phyloP scores from a whole-genome alignment of 2,888 invertebrate genomes.

The Creontiades dilutus region DNA sequence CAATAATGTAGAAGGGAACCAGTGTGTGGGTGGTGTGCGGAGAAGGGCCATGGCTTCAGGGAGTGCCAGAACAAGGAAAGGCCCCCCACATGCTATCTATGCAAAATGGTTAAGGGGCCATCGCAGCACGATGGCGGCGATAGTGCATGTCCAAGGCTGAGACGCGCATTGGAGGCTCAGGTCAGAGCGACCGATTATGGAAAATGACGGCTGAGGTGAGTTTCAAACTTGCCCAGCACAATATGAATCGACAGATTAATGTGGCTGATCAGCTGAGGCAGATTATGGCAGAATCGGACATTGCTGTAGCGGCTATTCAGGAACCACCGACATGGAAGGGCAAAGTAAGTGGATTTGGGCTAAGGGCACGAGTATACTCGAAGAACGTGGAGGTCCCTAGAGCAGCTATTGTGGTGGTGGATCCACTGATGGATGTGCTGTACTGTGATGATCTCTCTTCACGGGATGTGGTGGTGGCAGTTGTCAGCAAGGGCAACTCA shows the following conservation, averaged over 20 bases:
- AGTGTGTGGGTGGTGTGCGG: constrained; percentile 33
- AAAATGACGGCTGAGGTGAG: background rate
- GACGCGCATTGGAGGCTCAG: background rate
- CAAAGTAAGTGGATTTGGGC: background rate
- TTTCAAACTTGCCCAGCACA: background rate
- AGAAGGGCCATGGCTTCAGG: background rate
- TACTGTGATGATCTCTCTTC: background rate
- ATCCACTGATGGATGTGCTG: background rate
- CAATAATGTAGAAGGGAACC: background rate
- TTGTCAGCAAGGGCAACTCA: background rate
- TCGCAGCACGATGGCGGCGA: background rate
- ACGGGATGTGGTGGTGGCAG: background rate
- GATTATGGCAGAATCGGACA: background rate
- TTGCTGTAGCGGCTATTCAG: background rate
- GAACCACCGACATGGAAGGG: background rate
- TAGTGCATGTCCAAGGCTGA: background rate
- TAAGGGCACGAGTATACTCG: background rate
- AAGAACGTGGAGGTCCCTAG: background rate
- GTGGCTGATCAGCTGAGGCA: constrained; percentile 34
- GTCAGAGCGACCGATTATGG: constrained; percentile 46
- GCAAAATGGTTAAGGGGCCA: background rate
- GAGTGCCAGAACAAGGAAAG: constrained; percentile 2
- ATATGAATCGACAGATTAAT: background rate
- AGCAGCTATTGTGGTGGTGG: background rate
- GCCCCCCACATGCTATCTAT: background rate